Evolutionary conservation across 2,888 invertebrate genomes (phyloP).

Genomic region (Drosophila nigritarsus): DNA sequence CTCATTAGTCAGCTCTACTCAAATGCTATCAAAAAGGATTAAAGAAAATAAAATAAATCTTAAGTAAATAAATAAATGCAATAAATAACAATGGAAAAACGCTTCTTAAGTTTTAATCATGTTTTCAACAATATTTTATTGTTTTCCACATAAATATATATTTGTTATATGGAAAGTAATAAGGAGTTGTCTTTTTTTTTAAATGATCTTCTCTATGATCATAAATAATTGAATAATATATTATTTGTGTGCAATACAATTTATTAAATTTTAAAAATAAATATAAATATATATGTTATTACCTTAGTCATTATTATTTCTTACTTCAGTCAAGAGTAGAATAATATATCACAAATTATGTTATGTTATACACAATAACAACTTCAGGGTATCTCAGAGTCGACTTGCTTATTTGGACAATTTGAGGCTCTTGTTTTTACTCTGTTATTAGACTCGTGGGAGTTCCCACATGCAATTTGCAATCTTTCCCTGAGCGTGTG

Average conservation of each 20-base stretch:
- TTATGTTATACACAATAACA: not conserved
- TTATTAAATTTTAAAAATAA: not conserved
- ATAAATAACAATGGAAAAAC: not conserved
- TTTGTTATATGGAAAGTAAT: not conserved
- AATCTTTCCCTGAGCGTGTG: slow-evolving; percentile 59
- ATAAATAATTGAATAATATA: not conserved
- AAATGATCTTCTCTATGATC: not conserved
- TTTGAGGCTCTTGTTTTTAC: slow-evolving; percentile 39
- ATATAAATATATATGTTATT: too few relatives aligned
- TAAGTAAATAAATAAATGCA: not conserved
- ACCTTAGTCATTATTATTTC: not conserved
- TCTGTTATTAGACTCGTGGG: slow-evolving; percentile 71
- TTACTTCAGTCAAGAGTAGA: not conserved
- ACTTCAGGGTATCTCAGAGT: slow-evolving; percentile 23
- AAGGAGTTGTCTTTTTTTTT: too few relatives aligned
- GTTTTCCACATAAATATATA: not conserved
- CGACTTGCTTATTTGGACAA: not conserved
- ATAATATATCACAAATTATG: not conserved
- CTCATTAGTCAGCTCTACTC: not conserved
- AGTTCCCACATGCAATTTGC: slow-evolving; percentile 67
- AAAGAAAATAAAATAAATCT: not conserved
- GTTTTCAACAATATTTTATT: not conserved
- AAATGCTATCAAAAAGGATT: not conserved
- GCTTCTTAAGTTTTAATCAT: not conserved
- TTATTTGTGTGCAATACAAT: not conserved